These are phyloP conservation scores for Magallana ariakensis DNA, from an alignment of 1,140 invertebrate species.

Conservation along the genomic window DNA sequence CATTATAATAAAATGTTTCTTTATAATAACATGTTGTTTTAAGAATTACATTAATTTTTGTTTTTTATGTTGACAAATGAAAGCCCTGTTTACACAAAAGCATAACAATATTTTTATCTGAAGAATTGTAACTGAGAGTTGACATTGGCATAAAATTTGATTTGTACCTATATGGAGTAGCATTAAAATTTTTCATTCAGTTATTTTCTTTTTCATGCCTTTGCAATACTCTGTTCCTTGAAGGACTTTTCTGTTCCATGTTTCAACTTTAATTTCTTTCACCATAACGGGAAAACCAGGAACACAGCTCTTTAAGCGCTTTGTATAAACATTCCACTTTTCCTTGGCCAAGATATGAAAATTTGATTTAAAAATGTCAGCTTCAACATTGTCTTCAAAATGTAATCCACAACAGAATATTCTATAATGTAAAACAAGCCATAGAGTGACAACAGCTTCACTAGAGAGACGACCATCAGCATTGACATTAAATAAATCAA, in stretches of 20 bases:
- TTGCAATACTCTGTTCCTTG: constrained; percentile 1
- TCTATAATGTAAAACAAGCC: constrained; percentile 29
- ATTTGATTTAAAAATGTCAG: not conserved
- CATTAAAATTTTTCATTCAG: no score
- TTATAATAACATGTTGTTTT: no score
- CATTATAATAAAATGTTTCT: no score
- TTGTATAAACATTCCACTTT: not conserved
- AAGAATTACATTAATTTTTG: no score
- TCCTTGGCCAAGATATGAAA: not conserved
- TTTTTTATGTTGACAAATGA: no score
- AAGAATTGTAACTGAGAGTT: no score
- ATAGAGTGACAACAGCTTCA: not conserved
- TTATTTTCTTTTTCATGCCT: not conserved
- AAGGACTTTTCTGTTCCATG: constrained; percentile 2
- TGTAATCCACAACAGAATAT: constrained; percentile 10
- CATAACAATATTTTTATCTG: no score
- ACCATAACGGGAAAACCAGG: not conserved
- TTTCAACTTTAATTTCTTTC: not conserved
- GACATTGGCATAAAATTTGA: no score
- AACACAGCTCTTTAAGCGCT: not conserved
- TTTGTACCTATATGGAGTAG: no score
- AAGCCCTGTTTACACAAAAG: no score
- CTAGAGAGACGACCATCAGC: not conserved
- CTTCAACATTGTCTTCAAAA: not conserved
- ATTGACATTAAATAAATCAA: not conserved